phyloP scores from a whole-genome alignment of 2,113 vertebrate genomes.

The Onychorhynchus coronatus region DNA sequence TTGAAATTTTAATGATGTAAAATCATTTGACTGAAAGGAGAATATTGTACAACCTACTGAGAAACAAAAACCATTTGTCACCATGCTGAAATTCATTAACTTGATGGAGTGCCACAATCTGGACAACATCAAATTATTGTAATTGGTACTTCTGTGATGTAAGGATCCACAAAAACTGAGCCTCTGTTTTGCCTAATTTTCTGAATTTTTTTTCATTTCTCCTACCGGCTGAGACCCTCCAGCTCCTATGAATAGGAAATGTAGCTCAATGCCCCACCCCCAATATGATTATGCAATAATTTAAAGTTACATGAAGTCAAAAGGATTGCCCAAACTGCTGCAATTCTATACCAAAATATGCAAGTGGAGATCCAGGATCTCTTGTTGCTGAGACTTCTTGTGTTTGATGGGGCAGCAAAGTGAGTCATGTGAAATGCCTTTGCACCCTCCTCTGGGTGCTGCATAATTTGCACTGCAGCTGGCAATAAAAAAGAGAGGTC shows the following conservation, averaged over 20 bases:
- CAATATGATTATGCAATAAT: not conserved
- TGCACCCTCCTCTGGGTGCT: not conserved
- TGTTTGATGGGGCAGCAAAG: not conserved
- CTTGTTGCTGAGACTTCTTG: not conserved
- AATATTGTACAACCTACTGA: not conserved
- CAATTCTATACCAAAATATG: not conserved
- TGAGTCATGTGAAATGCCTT: not conserved
- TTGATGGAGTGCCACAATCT: not conserved
- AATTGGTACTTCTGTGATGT: not conserved
- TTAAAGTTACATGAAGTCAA: not conserved
- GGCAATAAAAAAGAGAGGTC: not conserved
- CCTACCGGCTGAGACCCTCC: not conserved
- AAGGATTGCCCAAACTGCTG: not conserved
- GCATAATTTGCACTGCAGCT: not conserved
- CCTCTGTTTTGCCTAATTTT: not conserved
- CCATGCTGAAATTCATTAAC: not conserved
- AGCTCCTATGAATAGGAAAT: not conserved
- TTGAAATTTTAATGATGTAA: not conserved
- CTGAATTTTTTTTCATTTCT: not conserved
- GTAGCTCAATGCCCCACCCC: fast-evolving
- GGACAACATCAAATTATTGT: not conserved
- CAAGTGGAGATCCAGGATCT: not conserved
- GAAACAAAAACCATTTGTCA: not conserved
- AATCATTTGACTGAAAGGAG: not conserved
- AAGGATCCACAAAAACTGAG: not conserved